These are phyloP conservation scores for Lissonota sp. DNA, from an alignment of 2,888 invertebrate species.

Conservation along the genomic window DNA sequence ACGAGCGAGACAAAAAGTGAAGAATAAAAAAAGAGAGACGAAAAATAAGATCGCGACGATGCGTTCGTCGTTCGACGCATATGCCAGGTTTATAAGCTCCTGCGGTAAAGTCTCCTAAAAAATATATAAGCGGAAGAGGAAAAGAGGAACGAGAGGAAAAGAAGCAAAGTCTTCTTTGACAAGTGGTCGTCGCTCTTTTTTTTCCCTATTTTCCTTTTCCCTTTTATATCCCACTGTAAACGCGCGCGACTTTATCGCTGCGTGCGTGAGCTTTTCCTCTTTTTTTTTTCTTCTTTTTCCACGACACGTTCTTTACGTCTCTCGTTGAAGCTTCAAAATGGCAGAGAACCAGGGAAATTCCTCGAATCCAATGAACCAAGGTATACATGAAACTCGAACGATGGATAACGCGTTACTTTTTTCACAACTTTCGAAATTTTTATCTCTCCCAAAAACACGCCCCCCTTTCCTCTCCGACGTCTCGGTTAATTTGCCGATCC, in stretches of 20 bases:
- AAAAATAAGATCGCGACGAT: slow-evolving; percentile 66
- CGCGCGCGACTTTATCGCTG: slow-evolving; percentile 43
- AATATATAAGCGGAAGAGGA: slow-evolving; percentile 44
- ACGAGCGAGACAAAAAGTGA: slow-evolving; percentile 19
- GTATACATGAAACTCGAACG: slow-evolving; percentile 64
- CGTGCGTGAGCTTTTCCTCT: slow-evolving; percentile 23
- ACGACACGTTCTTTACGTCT: slow-evolving; percentile 17
- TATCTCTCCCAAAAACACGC: not conserved
- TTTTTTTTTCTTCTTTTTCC: slow-evolving; percentile 27
- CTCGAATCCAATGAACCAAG: slow-evolving; percentile 86
- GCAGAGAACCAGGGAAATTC: slow-evolving; percentile 90
- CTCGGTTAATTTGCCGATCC: slow-evolving; percentile 24
- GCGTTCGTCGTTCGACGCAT: slow-evolving; percentile 71
- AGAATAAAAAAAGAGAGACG: slow-evolving; percentile 29
- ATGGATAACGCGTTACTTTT: slow-evolving; percentile 6
- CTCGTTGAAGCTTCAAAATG: slow-evolving; percentile 84
- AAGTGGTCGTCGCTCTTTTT: slow-evolving; percentile 65
- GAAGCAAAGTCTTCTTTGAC: slow-evolving; percentile 64
- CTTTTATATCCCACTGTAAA: slow-evolving; percentile 33
- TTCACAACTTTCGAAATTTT: slow-evolving; percentile 5
- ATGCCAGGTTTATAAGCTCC: slow-evolving; percentile 76
- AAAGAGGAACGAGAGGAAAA: slow-evolving; percentile 68
- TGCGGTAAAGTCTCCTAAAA: slow-evolving; percentile 77
- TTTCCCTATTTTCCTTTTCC: slow-evolving; percentile 38
- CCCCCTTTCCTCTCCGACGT: not conserved